A percentile compares a stretch with the other conserved stretches of the same genome.
phyloP scores from a whole-genome alignment of 1,140 invertebrate genomes.

The Drosophila quadrilineata region DNA sequence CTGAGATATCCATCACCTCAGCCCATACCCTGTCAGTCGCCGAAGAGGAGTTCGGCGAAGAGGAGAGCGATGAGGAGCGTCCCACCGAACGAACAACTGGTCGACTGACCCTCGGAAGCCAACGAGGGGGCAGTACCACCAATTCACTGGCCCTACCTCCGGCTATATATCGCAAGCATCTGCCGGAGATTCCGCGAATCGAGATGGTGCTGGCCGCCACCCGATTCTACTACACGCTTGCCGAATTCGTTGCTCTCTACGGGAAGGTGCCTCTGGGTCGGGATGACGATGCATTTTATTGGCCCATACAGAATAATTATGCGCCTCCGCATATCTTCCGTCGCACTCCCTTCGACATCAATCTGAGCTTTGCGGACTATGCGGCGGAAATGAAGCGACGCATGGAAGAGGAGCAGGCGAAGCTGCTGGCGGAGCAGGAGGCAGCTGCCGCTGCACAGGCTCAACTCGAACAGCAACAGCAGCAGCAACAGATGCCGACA shows the following conservation, averaged over 20 bases:
- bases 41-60: neutral
- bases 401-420: slow-evolving; percentile 6
- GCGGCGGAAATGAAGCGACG: slow-evolving; percentile 28
- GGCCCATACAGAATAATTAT: slow-evolving; percentile 68
- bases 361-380: slow-evolving; percentile 64
- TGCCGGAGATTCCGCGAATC: slow-evolving; percentile 72
- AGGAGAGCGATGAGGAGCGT: neutral
- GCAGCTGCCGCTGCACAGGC: slow-evolving; percentile 4
- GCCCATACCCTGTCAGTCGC: neutral
- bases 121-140: neutral
- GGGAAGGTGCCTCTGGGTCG: slow-evolving; percentile 30
- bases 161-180: slow-evolving; percentile 41
- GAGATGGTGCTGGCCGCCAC: slow-evolving; percentile 61
- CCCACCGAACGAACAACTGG: no score
- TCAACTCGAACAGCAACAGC: neutral
- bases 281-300: slow-evolving; percentile 58
- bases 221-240: slow-evolving; percentile 57
- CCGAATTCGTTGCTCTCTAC: slow-evolving; percentile 43
- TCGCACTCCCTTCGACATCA: slow-evolving; percentile 63
- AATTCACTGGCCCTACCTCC: slow-evolving; percentile 5
- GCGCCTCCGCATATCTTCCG: slow-evolving; percentile 58
- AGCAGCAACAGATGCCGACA: neutral
- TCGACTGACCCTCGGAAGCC: neutral
- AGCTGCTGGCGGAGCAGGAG: slow-evolving; percentile 16
- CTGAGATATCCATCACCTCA: neutral